phyloP scores from a whole-genome alignment of 2,888 invertebrate species.

The Lacanobia wlatinum region DNA sequence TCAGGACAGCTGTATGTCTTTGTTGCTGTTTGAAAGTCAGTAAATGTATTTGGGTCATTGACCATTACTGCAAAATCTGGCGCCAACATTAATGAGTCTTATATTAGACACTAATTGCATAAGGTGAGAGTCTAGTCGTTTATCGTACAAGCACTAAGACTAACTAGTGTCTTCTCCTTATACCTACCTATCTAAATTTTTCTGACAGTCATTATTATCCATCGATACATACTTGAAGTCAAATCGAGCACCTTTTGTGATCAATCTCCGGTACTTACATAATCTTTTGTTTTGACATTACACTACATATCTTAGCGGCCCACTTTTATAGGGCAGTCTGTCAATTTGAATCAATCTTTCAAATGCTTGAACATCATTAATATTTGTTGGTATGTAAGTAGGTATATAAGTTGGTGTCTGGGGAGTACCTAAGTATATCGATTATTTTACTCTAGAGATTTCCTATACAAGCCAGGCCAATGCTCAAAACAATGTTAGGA shows the following conservation, averaged over 20 bases:
- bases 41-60: no score
- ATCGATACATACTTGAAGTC: conserved; percentile 30
- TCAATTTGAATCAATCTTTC: conserved; percentile 54
- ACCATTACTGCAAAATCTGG: no score
- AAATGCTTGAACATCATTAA: conserved; percentile 49
- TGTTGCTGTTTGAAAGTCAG: no score
- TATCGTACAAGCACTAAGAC: background rate
- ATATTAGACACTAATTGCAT: background rate
- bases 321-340: conserved; percentile 21
- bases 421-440: background rate
- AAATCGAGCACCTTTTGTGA: conserved; percentile 1
- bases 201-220: conserved; percentile 17
- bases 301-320: conserved; percentile 12
- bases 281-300: conserved; percentile 54
- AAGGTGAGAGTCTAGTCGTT: background rate
- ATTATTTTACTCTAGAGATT: background rate
- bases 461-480: background rate
- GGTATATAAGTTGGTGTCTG: background rate
- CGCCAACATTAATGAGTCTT: no score
- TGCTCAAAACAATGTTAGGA: no score
- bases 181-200: background rate
- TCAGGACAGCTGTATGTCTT: no score
- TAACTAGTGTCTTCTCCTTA: conserved; percentile 4
- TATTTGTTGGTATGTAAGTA: conserved; percentile 4
- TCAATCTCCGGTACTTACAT: conserved; percentile 38